Evolutionary conservation across 2,113 vertebrate genomes (phyloP), one percentile per base, ranked within the genome.

Genomic region (Cryptoleucopteryx plumbea): DNA sequence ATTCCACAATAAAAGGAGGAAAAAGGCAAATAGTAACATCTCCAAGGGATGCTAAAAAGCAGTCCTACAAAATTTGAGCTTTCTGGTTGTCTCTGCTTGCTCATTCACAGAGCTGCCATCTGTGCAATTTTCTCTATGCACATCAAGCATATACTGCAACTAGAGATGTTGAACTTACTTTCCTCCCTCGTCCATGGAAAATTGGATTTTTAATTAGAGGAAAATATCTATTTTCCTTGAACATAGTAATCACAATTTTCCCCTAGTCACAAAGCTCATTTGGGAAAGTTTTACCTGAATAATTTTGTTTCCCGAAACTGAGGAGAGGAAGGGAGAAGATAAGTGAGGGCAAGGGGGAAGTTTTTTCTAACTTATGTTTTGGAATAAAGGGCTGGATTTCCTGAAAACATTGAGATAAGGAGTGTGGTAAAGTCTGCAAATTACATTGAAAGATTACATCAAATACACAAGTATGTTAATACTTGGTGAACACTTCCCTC

Each of bases 221-320:
- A 93, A 93, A 97, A 90, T 36, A 29, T 72, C 42, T 85, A 6
- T 92, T 97, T 94, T 92, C 65, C 72, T 73, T 84, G 50, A 89
- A 58, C n/a, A 27, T 1, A 42, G 61, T 79, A 86, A 95, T 94
- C 91, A 71, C 42, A 18, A 50, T 90, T 62, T 36, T 2, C 1
- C 29, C 16, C 31, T 16, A 62, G 40, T 90, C 67, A 94, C 74
- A 86, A 83, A 93, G 36, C 40, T 92, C 66, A 47, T 80, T 93
- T 90, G 62, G 71, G 75, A 94, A 86, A 70, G n/a, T 77, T 90
- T 78, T 38, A 90, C 77, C 65, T 84, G 74, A 75, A 82, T 80
- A 27, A 26, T 86, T 95, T 68, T 70, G 38, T 84, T 96, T 82
- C 68, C 55, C 15, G 19, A 67, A 58, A 70, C 1, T 36, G 19